phyloP scores from a whole-genome alignment of 2,797 vertebrate species.

The Oophaga sylvatica region DNA sequence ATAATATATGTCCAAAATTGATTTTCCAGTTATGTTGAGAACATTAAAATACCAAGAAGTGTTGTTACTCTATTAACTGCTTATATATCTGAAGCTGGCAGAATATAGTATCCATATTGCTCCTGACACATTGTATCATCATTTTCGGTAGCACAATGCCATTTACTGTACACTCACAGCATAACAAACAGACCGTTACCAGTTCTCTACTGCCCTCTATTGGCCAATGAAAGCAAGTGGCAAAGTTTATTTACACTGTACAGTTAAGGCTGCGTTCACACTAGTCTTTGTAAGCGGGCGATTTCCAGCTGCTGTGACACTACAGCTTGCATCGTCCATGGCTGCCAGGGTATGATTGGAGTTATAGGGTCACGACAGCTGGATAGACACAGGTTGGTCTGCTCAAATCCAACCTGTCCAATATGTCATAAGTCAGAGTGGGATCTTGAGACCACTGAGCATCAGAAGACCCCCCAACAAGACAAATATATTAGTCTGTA shows the following conservation, averaged over 20 bases:
- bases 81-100: conserved; percentile 49
- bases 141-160: conserved; percentile 28
- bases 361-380: background rate
- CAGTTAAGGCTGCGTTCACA: background rate
- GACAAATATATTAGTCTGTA: too few species aligned
- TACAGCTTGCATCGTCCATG: background rate
- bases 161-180: background rate
- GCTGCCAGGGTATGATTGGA: background rate
- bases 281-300: background rate
- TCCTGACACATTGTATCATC: conserved; percentile 38
- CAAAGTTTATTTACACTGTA: background rate
- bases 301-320: background rate
- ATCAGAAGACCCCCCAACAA: background rate
- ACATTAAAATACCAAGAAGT: conserved; percentile 49
- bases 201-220: conserved; percentile 90
- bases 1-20: conserved; percentile 50
- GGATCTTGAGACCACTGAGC: background rate
- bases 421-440: background rate
- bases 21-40: conserved; percentile 43
- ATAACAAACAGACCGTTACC: conserved; percentile 68
- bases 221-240: conserved; percentile 64
- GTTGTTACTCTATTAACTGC: conserved; percentile 45
- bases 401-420: background rate
- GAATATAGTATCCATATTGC: conserved; percentile 2
- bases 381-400: background rate